A percentile compares a stretch with the other conserved stretches of the same genome.
These are phyloP conservation scores for Dolichomitus sp. DNA, from an alignment of 2,888 invertebrate genomes.

Conservation along the genomic window DNA sequence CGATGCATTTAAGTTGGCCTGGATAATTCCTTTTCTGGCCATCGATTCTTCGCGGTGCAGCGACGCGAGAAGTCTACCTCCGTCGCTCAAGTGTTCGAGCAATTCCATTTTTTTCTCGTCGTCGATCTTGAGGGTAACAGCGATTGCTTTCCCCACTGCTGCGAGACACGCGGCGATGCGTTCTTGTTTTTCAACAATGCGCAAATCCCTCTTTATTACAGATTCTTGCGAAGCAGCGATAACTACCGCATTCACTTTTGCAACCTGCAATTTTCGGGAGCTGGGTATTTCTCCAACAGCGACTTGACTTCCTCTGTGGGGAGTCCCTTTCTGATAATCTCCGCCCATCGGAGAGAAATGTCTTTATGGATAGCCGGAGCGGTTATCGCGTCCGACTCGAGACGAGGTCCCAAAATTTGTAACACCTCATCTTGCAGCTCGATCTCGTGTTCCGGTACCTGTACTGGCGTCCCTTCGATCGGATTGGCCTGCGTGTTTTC, in stretches of 20 bases:
- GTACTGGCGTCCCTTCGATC: background rate
- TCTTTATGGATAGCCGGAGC: slow-evolving; percentile 47
- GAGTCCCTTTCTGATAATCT: slow-evolving; percentile 47
- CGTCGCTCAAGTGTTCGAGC: slow-evolving; percentile 58
- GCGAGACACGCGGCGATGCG: slow-evolving; percentile 55
- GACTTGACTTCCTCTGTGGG: background rate
- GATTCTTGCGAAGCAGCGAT: slow-evolving; percentile 48
- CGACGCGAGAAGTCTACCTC: slow-evolving; percentile 30
- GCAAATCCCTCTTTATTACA: slow-evolving; percentile 41
- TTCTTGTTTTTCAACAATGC: slow-evolving; percentile 60
- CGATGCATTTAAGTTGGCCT: slow-evolving; percentile 24
- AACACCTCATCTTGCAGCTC: slow-evolving; percentile 48
- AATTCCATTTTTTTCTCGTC: slow-evolving; percentile 28
- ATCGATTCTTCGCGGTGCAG: slow-evolving; percentile 62
- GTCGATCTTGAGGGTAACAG: slow-evolving; percentile 39
- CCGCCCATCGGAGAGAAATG: slow-evolving; percentile 44
- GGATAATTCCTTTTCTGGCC: slow-evolving; percentile 49
- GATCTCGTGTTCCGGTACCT: slow-evolving; percentile 42
- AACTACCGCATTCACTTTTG: slow-evolving; percentile 54
- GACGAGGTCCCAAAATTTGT: slow-evolving; percentile 35
- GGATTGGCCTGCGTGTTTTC: slow-evolving; percentile 3
- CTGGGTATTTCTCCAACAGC: slow-evolving; percentile 56
- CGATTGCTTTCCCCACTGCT: slow-evolving; percentile 51
- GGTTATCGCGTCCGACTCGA: slow-evolving; percentile 27
- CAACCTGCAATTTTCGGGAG: slow-evolving; percentile 51